Conservation (phyloP, 2,113 vertebrate species). For the Cranoglanis bouderius region DNA sequence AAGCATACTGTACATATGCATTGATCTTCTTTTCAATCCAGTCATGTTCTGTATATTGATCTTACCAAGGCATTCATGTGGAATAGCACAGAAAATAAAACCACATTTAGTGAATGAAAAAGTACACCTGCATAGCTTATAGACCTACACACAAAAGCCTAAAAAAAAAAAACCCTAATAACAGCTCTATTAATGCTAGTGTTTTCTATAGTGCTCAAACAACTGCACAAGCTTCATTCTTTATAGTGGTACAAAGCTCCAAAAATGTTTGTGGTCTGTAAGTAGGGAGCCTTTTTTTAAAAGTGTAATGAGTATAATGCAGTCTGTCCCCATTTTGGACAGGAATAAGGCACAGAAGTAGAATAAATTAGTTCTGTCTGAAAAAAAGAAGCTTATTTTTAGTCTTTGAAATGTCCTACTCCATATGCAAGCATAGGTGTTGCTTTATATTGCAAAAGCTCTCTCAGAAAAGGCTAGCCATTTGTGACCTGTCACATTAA, state of each 20-base stretch:
- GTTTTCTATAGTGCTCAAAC: neutral
- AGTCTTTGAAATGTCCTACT: constrained; percentile 33
- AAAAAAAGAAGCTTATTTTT: constrained; percentile 47
- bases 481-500: constrained; percentile 36
- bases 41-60: constrained; percentile 20
- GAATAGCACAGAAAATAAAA: constrained; percentile 39
- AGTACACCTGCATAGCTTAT: constrained; percentile 23
- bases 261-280: constrained; percentile 27
- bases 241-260: neutral
- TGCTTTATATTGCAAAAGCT: constrained; percentile 25
- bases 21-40: no score
- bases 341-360: constrained; percentile 36
- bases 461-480: constrained; percentile 21
- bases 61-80: constrained; percentile 19
- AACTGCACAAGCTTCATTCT: neutral
- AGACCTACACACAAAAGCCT: neutral
- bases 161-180: neutral
- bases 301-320: constrained; percentile 37
- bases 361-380: constrained; percentile 46
- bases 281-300: neutral
- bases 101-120: constrained; percentile 31
- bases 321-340: constrained; percentile 40
- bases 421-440: constrained; percentile 16
- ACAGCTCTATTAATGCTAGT: neutral
- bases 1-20: no score